These are phyloP conservation scores for Typhlichthys subterraneus DNA, from an alignment of 2,797 vertebrate genomes.

Conservation along the genomic window DNA sequence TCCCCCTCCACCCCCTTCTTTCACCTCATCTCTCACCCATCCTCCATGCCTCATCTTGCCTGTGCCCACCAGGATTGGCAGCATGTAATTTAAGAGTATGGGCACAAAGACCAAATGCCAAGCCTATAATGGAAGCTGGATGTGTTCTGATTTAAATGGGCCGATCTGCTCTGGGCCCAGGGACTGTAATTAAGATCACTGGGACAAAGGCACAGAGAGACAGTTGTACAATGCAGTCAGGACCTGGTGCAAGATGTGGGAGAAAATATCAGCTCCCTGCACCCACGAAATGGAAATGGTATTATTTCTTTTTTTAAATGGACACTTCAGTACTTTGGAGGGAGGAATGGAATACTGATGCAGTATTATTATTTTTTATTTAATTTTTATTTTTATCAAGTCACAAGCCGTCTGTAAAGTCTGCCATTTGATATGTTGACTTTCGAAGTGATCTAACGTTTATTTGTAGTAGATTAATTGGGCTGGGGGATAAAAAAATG, in stretches of 20 bases:
- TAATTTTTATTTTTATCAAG: not conserved
- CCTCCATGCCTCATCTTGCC: slow-evolving; percentile 70
- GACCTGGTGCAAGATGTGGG: slow-evolving; percentile 72
- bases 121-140: slow-evolving; percentile 81
- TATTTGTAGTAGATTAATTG: not conserved
- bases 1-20: slow-evolving; percentile 54
- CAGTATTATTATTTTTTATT: not conserved
- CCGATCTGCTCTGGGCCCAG: slow-evolving; percentile 72
- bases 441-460: slow-evolving; percentile 43
- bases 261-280: slow-evolving; percentile 61
- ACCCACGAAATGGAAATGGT: slow-evolving; percentile 56
- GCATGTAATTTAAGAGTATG: slow-evolving; percentile 86
- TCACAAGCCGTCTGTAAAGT: not conserved
- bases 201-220: slow-evolving; percentile 78
- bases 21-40: slow-evolving; percentile 73
- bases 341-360: slow-evolving; percentile 25
- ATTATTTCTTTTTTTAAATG: slow-evolving; percentile 25
- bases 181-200: slow-evolving; percentile 83
- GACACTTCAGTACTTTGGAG: slow-evolving; percentile 48
- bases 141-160: slow-evolving; percentile 81
- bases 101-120: slow-evolving; percentile 86
- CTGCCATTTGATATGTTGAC: not conserved
- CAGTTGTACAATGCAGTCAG: slow-evolving; percentile 75
- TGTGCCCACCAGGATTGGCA: slow-evolving; percentile 82
- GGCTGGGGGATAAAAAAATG: slow-evolving; percentile 29